Evolutionary conservation across 1,140 invertebrate species (phyloP).

Genomic region (Capitella teleta): DNA sequence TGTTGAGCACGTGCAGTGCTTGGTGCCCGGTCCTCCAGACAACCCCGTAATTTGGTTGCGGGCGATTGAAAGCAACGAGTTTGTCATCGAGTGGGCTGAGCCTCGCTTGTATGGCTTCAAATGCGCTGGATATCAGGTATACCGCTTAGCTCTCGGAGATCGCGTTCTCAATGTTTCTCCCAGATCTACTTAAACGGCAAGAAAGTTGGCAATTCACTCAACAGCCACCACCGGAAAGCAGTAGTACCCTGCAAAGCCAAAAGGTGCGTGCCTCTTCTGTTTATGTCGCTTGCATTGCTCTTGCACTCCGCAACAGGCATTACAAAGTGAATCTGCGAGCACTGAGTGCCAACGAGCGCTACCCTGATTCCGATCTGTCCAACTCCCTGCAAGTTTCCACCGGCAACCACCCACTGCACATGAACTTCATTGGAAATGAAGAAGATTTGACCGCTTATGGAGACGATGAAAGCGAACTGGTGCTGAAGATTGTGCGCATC

Average conservation of each 20-base stretch:
- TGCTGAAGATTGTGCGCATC: slow-evolving; percentile 30
- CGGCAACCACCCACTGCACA: slow-evolving; percentile 1
- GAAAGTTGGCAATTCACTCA: slow-evolving; percentile 36
- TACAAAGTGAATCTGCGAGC: slow-evolving; percentile 38
- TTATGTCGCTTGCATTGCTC: background rate
- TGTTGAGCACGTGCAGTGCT: slow-evolving; percentile 29
- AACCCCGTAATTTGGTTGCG: slow-evolving; percentile 35
- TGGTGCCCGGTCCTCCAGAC: slow-evolving; percentile 38
- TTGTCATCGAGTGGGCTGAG: slow-evolving; percentile 40
- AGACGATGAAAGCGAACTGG: slow-evolving; percentile 19
- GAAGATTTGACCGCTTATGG: slow-evolving; percentile 17
- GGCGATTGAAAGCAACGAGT: slow-evolving; percentile 30
- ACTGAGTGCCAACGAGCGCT: slow-evolving; percentile 24
- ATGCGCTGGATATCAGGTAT: slow-evolving; percentile 37
- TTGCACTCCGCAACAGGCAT: slow-evolving; percentile 18
- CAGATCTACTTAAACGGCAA: slow-evolving; percentile 30
- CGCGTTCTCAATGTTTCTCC: background rate
- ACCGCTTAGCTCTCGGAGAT: background rate
- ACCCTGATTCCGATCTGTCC: slow-evolving; percentile 33
- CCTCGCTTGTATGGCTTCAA: slow-evolving; percentile 32
- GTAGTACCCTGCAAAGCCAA: slow-evolving; percentile 38
- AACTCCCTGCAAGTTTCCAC: slow-evolving; percentile 31
- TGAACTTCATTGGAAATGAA: slow-evolving; percentile 9
- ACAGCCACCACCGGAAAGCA: slow-evolving; percentile 31
- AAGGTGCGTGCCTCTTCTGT: slow-evolving; percentile 31